Conservation (phyloP, 1,140 invertebrate species). For the Drosophila oshimai region DNA sequence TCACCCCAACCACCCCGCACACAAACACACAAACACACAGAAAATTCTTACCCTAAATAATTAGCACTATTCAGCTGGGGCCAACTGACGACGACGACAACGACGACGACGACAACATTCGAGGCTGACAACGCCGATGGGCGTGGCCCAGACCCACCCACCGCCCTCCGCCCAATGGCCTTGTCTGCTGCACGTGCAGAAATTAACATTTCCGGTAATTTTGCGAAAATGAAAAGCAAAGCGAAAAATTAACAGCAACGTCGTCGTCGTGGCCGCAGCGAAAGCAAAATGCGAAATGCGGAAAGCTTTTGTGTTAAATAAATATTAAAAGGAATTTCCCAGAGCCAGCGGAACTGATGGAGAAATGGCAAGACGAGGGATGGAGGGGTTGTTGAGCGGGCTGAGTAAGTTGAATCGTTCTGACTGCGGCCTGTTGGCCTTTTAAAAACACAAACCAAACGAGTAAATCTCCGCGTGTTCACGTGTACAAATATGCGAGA, state of each 20-base stretch:
- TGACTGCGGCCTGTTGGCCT: conserved; percentile 56
- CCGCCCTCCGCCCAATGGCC: neutral
- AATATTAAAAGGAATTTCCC: conserved; percentile 79
- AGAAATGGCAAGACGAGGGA: neutral
- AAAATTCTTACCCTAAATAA: conserved; percentile 79
- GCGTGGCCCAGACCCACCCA: conserved; percentile 33
- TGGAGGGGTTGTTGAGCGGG: neutral
- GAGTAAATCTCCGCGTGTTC: conserved; percentile 55
- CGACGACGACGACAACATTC: conserved; percentile 10
- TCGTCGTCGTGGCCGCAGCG: conserved; percentile 18
- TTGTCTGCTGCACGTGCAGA: conserved; percentile 76
- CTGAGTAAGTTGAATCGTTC: conserved; percentile 45
- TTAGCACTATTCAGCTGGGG: conserved; percentile 80
- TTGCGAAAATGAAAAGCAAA: conserved; percentile 81
- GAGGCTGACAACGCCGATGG: conserved; percentile 34
- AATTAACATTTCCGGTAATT: conserved; percentile 82
- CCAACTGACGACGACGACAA: conserved; percentile 31
- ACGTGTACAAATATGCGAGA: conserved; percentile 2
- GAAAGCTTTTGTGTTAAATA: conserved; percentile 81
- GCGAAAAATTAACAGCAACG: conserved; percentile 79
- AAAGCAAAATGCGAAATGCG: conserved; percentile 66
- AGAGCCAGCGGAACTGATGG: conserved; percentile 35
- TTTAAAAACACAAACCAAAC: conserved; percentile 60
- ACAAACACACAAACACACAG: conserved; percentile 18
- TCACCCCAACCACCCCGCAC: conserved; percentile 5